A percentile compares a stretch with the other conserved stretches of the same genome.
Evolutionary conservation across 2,113 vertebrate species (phyloP).

Genomic region (Aythya baeri): DNA sequence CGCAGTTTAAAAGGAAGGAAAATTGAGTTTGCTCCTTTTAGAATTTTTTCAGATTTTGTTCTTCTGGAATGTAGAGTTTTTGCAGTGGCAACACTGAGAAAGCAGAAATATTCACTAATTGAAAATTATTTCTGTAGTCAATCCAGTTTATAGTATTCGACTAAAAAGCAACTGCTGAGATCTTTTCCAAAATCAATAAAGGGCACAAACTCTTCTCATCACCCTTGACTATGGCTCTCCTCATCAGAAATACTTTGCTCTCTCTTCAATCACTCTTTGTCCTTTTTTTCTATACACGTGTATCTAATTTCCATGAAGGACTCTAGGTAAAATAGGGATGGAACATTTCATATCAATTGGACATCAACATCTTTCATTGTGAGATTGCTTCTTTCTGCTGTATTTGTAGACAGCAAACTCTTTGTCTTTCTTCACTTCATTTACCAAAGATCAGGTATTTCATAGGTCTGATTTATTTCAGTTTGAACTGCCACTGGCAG

Average conservation of each 20-base stretch:
- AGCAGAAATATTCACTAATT: neutral
- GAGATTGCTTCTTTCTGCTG: neutral
- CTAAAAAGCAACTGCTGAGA: neutral
- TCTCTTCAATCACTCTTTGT: neutral
- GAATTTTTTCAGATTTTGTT: neutral
- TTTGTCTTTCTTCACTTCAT: neutral
- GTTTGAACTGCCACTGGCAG: neutral
- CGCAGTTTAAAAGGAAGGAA: rapidly evolving
- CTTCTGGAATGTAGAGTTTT: neutral
- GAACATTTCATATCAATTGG: neutral
- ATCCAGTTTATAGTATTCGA: neutral
- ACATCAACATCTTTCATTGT: neutral
- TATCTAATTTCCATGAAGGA: neutral
- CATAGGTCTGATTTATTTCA: neutral
- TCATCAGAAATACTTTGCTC: neutral
- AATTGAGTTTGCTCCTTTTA: neutral
- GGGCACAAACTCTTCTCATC: neutral
- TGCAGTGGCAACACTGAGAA: neutral
- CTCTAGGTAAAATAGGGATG: neutral
- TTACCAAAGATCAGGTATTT: neutral
- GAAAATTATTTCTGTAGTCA: neutral
- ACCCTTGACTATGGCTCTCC: neutral
- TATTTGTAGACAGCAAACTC: neutral
- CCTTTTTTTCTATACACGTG: neutral
- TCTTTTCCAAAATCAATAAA: neutral